A percentile compares a stretch with the other conserved stretches of the same genome.
Conservation (phyloP, 2,888 invertebrate species). For the Agriopis leucophaearia region DNA sequence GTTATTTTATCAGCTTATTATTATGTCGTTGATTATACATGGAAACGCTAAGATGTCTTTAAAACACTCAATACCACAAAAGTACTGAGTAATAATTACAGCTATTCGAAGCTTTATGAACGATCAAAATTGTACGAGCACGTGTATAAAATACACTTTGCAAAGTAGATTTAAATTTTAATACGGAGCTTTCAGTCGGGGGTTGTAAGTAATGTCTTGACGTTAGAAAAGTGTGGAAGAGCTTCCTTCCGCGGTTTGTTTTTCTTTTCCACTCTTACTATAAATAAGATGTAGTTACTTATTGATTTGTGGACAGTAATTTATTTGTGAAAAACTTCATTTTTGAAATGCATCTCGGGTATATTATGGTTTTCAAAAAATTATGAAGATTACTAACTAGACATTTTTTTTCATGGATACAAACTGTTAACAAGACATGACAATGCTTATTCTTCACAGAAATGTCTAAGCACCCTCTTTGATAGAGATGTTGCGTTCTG, state of each 20-base stretch:
- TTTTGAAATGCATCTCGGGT: too few species aligned
- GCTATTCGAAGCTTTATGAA: constrained; percentile 84
- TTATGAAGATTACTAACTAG: too few species aligned
- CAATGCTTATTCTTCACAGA: neutral
- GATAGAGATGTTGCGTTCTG: neutral
- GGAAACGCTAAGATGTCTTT: constrained; percentile 53
- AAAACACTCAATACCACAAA: constrained; percentile 82
- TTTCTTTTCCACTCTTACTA: too few species aligned
- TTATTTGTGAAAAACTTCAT: too few species aligned
- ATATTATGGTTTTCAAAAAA: too few species aligned
- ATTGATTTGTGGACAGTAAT: too few species aligned
- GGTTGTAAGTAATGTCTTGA: constrained; percentile 82
- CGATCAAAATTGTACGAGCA: constrained; percentile 86
- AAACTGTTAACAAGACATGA: too few species aligned
- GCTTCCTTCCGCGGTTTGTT: constrained; percentile 47
- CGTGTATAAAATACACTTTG: constrained; percentile 86
- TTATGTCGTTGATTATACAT: neutral
- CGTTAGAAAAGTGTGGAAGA: constrained; percentile 78
- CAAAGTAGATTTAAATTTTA: constrained; percentile 87
- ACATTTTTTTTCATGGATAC: too few species aligned
- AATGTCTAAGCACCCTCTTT: neutral
- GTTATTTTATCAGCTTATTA: too few species aligned
- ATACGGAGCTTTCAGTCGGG: constrained; percentile 84
- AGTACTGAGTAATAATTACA: constrained; percentile 79
- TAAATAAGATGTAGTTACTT: too few species aligned